Evolutionary conservation across 1,140 invertebrate genomes (phyloP).

Genomic region (Zaprionus lachaisei): DNA sequence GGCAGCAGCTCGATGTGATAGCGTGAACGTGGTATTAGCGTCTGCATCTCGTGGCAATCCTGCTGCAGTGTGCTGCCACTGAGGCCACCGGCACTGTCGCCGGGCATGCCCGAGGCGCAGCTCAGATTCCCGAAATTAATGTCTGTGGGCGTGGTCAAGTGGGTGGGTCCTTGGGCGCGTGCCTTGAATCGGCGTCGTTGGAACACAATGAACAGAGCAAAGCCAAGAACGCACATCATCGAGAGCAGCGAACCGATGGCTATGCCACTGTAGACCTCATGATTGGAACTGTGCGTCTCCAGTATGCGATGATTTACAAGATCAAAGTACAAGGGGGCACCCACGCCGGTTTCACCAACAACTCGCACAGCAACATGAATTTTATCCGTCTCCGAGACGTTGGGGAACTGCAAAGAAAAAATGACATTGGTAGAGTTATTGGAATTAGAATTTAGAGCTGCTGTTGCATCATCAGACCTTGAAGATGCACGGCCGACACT

Average conservation of each 20-base stretch:
- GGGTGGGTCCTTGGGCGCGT: conserved; percentile 71
- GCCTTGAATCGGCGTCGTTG: conserved; percentile 76
- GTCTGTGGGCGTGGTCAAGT: conserved; percentile 75
- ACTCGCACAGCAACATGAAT: conserved; percentile 80
- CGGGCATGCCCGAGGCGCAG: conserved; percentile 69
- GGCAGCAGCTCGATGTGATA: conserved; percentile 72
- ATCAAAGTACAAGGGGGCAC: conserved; percentile 77
- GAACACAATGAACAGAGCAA: conserved; percentile 73
- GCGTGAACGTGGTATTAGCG: conserved; percentile 74
- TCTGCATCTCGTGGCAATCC: conserved; percentile 83
- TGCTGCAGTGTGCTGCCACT: conserved; percentile 77
- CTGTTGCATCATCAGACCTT: conserved; percentile 47
- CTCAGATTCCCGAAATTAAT: conserved; percentile 78
- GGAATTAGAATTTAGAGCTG: neutral
- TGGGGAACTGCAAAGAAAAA: conserved; percentile 66
- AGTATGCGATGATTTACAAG: conserved; percentile 60
- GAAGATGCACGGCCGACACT: conserved; percentile 62
- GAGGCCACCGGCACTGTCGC: conserved; percentile 74
- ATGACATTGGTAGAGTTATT: neutral
- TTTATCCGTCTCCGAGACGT: conserved; percentile 74
- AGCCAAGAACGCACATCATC: conserved; percentile 66
- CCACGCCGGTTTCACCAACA: conserved; percentile 76
- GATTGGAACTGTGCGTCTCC: conserved; percentile 38
- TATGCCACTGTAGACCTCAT: conserved; percentile 75
- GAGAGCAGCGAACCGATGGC: conserved; percentile 78